Evolutionary conservation across 2,888 invertebrate species (phyloP), one percentile per base, ranked within the genome.

Genomic region (Sesamia inferens): DNA sequence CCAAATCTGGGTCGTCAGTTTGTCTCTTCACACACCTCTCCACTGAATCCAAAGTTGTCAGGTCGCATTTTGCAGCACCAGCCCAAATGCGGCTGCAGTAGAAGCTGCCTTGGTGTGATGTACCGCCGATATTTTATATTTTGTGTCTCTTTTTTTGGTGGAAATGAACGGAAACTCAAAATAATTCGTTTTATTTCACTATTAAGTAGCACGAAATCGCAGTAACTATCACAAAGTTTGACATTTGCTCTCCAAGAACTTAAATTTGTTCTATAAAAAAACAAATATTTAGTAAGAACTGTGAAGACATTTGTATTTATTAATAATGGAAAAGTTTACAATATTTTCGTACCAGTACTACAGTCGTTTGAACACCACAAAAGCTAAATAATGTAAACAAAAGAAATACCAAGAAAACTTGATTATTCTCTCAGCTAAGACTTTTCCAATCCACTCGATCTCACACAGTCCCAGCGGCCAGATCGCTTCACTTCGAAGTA

Each of bases 391-490:
- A 22, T 24, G 6, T 42, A 44, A 67, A 64, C 39, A 82, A 64
- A 76, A 77, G 7, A 44, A 57, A 24, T 55, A 19, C 0, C 13
- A 58, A 58, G 62, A 59, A 61, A 51, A 31, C 39, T 13, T 1
- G 16, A 51, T 67, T 16, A 16, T 8, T 83, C n/a, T 68, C 55
- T 14, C 22, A 51, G 59, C 72, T 58, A 51, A 54, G 67, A 22
- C 55, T 57, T 79, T 57, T 44, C 44, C 61, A 79, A 68, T 79
- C 68, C 65, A 79, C 54, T 79, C 61, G 48, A 79, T 79, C 54
- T 66, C 24, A 2, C 19, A 8, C 54, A 39, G 47, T 68, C 80
- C 80, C 80, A 48, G 68, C 47, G 81, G 84, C 75, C 62, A 76
- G 68, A 76, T 76, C 19, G 68, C n/a, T 71, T 61, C 66, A 22